Percentiles rank a stretch among this genome's conserved stretches.
Evolutionary conservation across 2,888 invertebrate genomes (phyloP).

Genomic region (Gnatocerus cornutus): DNA sequence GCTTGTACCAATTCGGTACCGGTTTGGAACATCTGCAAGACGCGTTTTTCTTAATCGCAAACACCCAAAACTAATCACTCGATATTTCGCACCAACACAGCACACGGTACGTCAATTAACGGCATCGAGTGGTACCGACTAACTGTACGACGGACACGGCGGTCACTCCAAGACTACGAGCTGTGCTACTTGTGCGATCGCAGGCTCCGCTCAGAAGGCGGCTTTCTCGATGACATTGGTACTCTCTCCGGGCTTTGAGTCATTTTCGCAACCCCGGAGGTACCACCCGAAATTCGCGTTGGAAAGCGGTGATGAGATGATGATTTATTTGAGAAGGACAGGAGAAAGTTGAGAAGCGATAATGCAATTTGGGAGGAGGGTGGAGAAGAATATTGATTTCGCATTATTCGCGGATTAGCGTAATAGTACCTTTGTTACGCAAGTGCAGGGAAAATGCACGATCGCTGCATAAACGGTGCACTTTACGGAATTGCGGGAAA

Average conservation of each 20-base stretch:
- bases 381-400: neutral
- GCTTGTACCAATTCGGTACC: conserved; percentile 28
- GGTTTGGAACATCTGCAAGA: conserved; percentile 37
- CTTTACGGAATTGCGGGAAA: neutral
- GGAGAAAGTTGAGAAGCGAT: neutral
- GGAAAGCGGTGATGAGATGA: conserved; percentile 15
- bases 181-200: conserved; percentile 63
- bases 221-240: conserved; percentile 64
- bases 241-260: conserved; percentile 30
- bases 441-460: neutral
- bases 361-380: neutral
- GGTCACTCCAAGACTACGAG: conserved; percentile 49
- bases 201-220: conserved; percentile 59
- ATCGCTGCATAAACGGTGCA: neutral
- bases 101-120: conserved; percentile 44
- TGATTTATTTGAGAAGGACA: conserved; percentile 16
- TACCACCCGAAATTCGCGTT: conserved; percentile 25
- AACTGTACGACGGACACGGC: conserved; percentile 50
- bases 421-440: conserved; percentile 2
- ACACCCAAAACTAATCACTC: conserved; percentile 44
- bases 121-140: conserved; percentile 39
- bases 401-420: neutral
- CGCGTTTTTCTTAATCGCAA: conserved; percentile 24
- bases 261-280: conserved; percentile 32
- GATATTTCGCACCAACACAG: conserved; percentile 14